Percentiles rank a stretch among this genome's conserved stretches.
Evolutionary conservation across 1,140 invertebrate genomes (phyloP).

Genomic region (Ips nitidus): DNA sequence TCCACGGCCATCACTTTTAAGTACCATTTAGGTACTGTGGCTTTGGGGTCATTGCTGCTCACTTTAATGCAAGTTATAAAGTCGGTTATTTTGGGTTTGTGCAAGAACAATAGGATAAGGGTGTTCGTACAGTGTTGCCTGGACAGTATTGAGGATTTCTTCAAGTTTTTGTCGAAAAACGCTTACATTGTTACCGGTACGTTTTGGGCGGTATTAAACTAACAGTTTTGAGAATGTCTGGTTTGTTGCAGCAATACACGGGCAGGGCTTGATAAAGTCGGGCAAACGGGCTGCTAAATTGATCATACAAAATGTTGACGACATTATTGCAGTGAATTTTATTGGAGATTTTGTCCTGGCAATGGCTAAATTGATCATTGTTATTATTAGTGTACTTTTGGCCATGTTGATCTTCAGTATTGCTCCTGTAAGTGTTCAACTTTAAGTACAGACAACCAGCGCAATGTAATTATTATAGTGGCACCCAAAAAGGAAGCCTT

Average conservation of each 20-base stretch:
- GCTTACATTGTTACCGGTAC: conserved; percentile 78
- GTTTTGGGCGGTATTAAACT: not conserved
- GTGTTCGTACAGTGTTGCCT: conserved; percentile 53
- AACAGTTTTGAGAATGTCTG: not conserved
- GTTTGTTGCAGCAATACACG: conserved; percentile 65
- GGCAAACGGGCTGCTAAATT: conserved; percentile 65
- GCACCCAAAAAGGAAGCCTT: too few relatives aligned
- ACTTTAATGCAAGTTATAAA: conserved; percentile 69
- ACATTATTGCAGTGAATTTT: conserved; percentile 75
- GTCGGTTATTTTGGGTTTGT: conserved; percentile 52
- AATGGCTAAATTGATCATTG: conserved; percentile 66
- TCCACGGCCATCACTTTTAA: conserved; percentile 61
- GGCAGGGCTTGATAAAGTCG: conserved; percentile 67
- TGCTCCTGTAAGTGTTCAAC: conserved; percentile 1
- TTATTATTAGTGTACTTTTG: conserved; percentile 44
- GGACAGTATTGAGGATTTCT: conserved; percentile 68
- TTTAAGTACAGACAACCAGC: not conserved
- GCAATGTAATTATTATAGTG: too few relatives aligned
- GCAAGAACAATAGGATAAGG: conserved; percentile 53
- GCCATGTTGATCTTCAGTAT: not conserved
- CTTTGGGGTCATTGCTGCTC: conserved; percentile 75
- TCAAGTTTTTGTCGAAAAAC: conserved; percentile 74
- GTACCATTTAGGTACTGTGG: conserved; percentile 78
- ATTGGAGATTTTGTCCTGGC: conserved; percentile 80
- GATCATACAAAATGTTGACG: conserved; percentile 63